Conservation (phyloP, 2,113 vertebrate genomes). For the Antigone vipio region DNA sequence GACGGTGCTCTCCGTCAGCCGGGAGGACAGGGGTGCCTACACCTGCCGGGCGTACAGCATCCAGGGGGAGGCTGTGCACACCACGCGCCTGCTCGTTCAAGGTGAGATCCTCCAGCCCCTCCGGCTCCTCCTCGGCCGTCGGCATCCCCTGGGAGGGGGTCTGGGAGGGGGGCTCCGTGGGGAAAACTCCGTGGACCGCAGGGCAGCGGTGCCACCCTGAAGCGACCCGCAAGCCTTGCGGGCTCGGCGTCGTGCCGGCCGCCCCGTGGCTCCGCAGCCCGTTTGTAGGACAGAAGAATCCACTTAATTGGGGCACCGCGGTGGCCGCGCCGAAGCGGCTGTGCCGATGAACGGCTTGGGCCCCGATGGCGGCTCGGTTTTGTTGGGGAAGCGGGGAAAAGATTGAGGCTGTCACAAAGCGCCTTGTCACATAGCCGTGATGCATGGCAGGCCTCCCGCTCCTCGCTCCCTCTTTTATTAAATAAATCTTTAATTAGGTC, state of each 20-base stretch:
- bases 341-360: background rate
- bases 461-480: constrained; percentile 15
- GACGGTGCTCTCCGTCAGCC: constrained; percentile 85
- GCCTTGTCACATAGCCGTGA: background rate
- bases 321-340: background rate
- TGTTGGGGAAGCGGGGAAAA: background rate
- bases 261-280: background rate
- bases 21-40: constrained; percentile 94
- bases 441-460: constrained; percentile 11
- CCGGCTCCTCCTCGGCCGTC: rapidly evolving
- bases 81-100: constrained; percentile 95
- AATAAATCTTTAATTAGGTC: constrained; percentile 59
- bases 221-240: rapidly evolving
- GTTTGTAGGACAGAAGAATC: background rate
- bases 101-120: constrained; percentile 72
- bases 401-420: constrained; percentile 37
- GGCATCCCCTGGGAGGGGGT: background rate
- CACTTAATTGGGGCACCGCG: background rate
- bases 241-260: background rate
- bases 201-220: rapidly evolving
- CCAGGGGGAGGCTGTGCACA: constrained; percentile 96
- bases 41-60: constrained; percentile 95
- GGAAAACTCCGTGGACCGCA: rapidly evolving
- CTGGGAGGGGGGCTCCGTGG: background rate
- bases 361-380: background rate